Evolutionary conservation across 1,140 invertebrate genomes (phyloP).

Genomic region (Drosophila sturtevanti): DNA sequence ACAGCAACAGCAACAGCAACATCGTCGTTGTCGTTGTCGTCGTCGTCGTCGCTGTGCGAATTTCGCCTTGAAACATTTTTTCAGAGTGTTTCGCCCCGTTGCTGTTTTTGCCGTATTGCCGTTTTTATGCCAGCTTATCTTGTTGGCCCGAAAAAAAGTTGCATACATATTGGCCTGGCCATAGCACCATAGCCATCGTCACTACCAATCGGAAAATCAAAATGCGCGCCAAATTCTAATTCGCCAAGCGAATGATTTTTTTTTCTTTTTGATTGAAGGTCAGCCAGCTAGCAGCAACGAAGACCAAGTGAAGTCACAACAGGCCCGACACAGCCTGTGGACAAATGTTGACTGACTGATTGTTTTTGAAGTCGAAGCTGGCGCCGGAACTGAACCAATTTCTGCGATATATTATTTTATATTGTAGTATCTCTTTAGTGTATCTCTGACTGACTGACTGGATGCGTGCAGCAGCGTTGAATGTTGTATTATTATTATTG

Average conservation of each 20-base stretch:
- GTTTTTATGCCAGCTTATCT: conserved; percentile 63
- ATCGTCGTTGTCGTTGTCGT: conserved; percentile 6
- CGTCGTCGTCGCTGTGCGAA: conserved; percentile 44
- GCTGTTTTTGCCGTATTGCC: conserved; percentile 20
- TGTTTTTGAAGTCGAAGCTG: conserved; percentile 42
- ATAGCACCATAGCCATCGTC: not conserved
- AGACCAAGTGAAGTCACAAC: conserved; percentile 30
- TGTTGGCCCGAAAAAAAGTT: conserved; percentile 64
- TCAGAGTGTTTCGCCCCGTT: conserved; percentile 26
- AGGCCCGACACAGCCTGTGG: conserved; percentile 64
- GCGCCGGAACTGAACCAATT: conserved; percentile 63
- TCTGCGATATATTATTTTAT: conserved; percentile 40
- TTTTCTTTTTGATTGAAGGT: conserved; percentile 73
- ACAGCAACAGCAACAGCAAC: not conserved
- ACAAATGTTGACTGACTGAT: conserved; percentile 69
- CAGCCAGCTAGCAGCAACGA: conserved; percentile 23
- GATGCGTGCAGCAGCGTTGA: conserved; percentile 23
- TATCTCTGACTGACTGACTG: conserved; percentile 33
- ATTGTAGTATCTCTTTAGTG: conserved; percentile 27
- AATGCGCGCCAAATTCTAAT: conserved; percentile 76
- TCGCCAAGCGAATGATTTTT: conserved; percentile 51
- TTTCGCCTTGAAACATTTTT: conserved; percentile 82
- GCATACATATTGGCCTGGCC: conserved; percentile 45
- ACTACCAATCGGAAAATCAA: conserved; percentile 44
- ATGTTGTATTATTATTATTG: not conserved